Evolutionary conservation across 2,113 vertebrate genomes (phyloP).

Genomic region (Archocentrus centrarchus): DNA sequence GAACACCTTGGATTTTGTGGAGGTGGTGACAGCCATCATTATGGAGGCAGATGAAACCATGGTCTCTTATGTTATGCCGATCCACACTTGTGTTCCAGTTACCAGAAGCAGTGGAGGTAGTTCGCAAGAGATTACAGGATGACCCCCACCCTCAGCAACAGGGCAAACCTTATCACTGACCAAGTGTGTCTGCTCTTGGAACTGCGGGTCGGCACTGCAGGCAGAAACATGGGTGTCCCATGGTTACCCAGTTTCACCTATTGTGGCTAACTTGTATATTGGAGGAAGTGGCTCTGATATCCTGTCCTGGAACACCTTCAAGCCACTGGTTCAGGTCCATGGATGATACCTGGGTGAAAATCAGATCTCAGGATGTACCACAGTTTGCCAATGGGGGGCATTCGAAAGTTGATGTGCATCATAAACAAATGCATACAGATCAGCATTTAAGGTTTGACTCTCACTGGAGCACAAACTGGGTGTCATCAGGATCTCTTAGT

Average conservation of each 20-base stretch:
- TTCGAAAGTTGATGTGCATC: background rate
- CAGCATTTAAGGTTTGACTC: background rate
- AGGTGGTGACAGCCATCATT: background rate
- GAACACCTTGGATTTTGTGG: background rate
- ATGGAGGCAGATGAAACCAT: background rate
- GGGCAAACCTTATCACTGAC: too few species aligned
- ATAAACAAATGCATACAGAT: background rate
- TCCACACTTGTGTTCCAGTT: background rate
- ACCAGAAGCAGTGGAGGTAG: rapidly evolving
- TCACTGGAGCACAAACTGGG: background rate
- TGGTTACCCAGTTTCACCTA: background rate
- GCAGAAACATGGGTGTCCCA: background rate
- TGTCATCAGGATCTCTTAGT: background rate
- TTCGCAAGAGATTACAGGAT: background rate
- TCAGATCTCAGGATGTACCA: background rate
- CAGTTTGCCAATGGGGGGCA: background rate
- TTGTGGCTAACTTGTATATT: too few species aligned
- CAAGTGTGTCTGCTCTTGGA: rapidly evolving
- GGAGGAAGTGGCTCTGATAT: background rate
- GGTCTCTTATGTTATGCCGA: rapidly evolving
- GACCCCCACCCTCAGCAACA: background rate
- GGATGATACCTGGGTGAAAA: too few species aligned
- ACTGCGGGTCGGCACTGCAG: background rate
- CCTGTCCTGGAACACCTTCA: rapidly evolving
- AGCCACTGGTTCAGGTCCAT: background rate